A percentile compares a stretch with the other conserved stretches of the same genome.
Evolutionary conservation across 2,888 invertebrate species (phyloP).

Genomic region (Diaphora mendica): DNA sequence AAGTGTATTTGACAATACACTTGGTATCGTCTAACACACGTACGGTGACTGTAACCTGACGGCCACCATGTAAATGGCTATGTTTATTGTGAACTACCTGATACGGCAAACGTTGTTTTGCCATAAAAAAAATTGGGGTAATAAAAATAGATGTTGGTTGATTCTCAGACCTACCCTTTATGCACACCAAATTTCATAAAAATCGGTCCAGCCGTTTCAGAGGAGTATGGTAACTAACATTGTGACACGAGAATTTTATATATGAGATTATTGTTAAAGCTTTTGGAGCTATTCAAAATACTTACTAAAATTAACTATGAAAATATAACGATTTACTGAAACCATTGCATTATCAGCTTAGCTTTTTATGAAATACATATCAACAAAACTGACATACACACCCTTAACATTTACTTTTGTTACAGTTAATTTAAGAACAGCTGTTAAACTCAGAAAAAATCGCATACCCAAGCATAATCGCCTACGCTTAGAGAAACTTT

Average conservation of each 20-base stretch:
- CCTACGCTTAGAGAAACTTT: constrained; percentile 9
- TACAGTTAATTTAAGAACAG: constrained; percentile 11
- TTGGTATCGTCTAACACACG: too few relatives aligned
- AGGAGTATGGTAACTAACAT: too few relatives aligned
- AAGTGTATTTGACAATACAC: neutral
- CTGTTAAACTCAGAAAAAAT: neutral
- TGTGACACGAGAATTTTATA: too few relatives aligned
- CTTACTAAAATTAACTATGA: neutral
- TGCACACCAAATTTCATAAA: too few relatives aligned
- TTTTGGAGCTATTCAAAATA: neutral
- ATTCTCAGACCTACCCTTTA: too few relatives aligned
- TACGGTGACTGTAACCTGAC: too few relatives aligned
- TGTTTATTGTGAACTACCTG: too few relatives aligned
- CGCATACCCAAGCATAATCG: neutral
- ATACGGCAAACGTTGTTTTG: too few relatives aligned
- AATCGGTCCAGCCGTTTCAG: too few relatives aligned
- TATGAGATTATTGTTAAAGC: neutral
- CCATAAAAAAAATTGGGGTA: too few relatives aligned
- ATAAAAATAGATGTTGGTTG: too few relatives aligned
- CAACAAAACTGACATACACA: neutral
- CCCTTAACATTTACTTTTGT: neutral
- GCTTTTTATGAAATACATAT: neutral
- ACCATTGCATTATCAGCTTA: neutral
- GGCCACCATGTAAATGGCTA: neutral
- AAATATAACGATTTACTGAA: neutral